These are phyloP conservation scores for Hemiscyllium ocellatum DNA, from an alignment of 2,113 vertebrate genomes.

Conservation along the genomic window DNA sequence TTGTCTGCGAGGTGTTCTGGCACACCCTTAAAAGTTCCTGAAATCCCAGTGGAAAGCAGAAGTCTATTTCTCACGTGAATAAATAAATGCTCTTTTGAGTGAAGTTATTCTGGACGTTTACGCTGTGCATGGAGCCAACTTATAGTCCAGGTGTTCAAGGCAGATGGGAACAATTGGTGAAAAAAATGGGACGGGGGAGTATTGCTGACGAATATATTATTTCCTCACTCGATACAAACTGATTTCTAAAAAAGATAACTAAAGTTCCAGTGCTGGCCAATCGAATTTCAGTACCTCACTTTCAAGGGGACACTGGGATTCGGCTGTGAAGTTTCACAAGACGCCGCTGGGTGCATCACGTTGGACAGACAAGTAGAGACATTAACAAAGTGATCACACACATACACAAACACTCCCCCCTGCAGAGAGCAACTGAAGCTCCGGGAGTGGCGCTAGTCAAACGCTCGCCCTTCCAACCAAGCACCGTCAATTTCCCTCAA, in stretches of 20 bases:
- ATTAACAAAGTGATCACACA: not conserved
- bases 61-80: not conserved
- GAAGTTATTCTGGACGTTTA: not conserved
- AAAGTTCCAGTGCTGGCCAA: not conserved
- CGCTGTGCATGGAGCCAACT: not conserved
- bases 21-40: not conserved
- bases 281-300: not conserved
- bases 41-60: not conserved
- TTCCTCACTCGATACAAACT: not conserved
- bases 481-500: not conserved
- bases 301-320: not conserved
- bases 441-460: not conserved
- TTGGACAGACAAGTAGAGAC: not conserved
- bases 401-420: not conserved
- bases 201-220: not conserved
- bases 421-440: not conserved
- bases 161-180: not conserved
- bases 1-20: not conserved
- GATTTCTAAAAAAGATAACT: not conserved
- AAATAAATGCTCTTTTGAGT: not conserved
- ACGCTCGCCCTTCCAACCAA: not conserved
- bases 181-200: not conserved
- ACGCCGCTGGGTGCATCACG: not conserved
- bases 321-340: not conserved
- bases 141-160: not conserved